Evolutionary conservation across 2,888 invertebrate species (phyloP), one percentile per base, ranked within the genome.

Genomic region (Andrena marginata): DNA sequence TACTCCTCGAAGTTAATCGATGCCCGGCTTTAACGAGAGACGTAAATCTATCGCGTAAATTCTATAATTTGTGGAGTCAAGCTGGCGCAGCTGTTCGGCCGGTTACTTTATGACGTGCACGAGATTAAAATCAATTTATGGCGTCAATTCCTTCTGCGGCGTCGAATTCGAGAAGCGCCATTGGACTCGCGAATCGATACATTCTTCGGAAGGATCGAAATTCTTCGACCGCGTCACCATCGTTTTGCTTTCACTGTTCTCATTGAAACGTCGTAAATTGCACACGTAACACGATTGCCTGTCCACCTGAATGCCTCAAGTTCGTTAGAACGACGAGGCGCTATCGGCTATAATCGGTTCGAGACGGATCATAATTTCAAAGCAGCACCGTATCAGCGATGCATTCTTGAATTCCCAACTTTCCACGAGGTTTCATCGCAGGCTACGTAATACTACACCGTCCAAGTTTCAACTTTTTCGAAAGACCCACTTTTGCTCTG

Each of bases 121-220:
- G 82, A 82, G 86, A 88, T 88, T 84, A 89, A 90, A 91, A 85
- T 90, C 89, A 87, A 91, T 91, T 91, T 91, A 91, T 87, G 90
- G 85, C 85, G 86, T 80, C 82, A 85, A 89, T 90, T 90, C 88
- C 85, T 86, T 85, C 70, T 83, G 20, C 26, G 77, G 77, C 82
- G 80, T 80, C 67, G 85, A 81, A 82, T 86, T 80, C 82, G 69
- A 64, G 64, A 62, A 31, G 65, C 48, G 49, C 26, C 33, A 51
- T 16, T n/a, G n/a, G 35, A 23, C 59, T 4, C 56, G 26, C 10
- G 56, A 23, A 48, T 69, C 73, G 77, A 59, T 70, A 2, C 56
- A 16, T 59, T 33, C 42, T 5, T 62, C 20, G 60, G 63, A 49
- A 72, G 71, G 65, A 73, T 76, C 68, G 65, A 68, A 69, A 63